Percentiles rank a stretch among this genome's conserved stretches.
Evolutionary conservation across 1,140 invertebrate species (phyloP).

Genomic region (Metaphire vulgaris): DNA sequence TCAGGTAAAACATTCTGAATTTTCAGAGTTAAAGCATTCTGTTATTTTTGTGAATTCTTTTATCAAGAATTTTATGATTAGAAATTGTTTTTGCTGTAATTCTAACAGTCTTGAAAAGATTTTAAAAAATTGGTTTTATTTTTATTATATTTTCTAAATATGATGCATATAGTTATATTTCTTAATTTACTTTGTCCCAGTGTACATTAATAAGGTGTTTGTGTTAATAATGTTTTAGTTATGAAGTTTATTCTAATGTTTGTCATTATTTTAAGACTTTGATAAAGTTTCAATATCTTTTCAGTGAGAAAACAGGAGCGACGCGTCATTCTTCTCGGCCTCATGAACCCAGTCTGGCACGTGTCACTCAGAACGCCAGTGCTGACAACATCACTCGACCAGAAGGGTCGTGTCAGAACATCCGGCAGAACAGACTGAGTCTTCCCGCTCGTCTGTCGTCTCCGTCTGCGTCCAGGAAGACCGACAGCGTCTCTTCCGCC

Average conservation of each 20-base stretch:
- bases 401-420: not conserved
- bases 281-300: too few species aligned
- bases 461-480: not conserved
- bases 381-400: not conserved
- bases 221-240: too few species aligned
- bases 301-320: not conserved
- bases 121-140: too few species aligned
- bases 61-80: too few species aligned
- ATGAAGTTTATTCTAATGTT: too few species aligned
- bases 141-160: too few species aligned
- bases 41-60: not conserved
- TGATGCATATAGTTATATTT: too few species aligned
- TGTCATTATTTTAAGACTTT: too few species aligned
- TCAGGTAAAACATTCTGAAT: not conserved
- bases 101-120: too few species aligned
- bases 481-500: not conserved
- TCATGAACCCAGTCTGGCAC: not conserved
- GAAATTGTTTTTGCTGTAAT: too few species aligned
- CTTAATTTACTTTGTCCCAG: too few species aligned
- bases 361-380: not conserved
- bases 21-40: not conserved
- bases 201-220: too few species aligned
- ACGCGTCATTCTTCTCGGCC: not conserved
- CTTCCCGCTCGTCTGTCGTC: not conserved
- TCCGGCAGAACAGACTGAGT: not conserved